Evolutionary conservation across 2,888 invertebrate species (phyloP).

Genomic region (Luperina testacea): DNA sequence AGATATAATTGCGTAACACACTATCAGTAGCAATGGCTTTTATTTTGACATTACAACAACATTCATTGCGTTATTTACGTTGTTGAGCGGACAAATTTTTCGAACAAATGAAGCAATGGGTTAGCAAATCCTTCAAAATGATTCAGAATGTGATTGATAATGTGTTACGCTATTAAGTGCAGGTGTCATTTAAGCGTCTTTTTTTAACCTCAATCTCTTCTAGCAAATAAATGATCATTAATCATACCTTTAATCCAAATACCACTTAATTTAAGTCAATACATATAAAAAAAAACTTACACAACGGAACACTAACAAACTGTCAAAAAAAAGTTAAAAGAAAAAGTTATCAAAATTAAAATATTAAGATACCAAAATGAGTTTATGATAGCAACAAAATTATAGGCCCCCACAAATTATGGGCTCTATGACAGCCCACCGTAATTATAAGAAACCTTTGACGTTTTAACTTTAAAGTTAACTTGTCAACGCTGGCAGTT

Average conservation of each 20-base stretch:
- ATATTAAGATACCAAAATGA: constrained; percentile 57
- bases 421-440: constrained; percentile 61
- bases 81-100: no score
- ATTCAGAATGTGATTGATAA: no score
- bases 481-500: constrained; percentile 40
- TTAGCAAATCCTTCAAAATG: no score
- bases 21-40: no score
- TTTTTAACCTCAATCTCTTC: not conserved
- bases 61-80: no score
- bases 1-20: no score
- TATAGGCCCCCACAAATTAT: constrained; percentile 54
- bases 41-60: no score
- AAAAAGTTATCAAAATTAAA: constrained; percentile 63
- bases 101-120: no score
- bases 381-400: constrained; percentile 63
- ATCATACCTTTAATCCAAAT: not conserved
- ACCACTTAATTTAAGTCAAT: constrained; percentile 20
- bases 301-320: constrained; percentile 44
- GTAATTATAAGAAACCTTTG: constrained; percentile 62
- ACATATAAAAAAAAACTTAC: constrained; percentile 10
- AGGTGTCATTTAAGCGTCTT: not conserved
- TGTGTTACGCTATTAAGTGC: no score
- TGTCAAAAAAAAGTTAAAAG: constrained; percentile 29
- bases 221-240: not conserved
- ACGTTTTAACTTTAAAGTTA: constrained; percentile 61